Percentiles rank a stretch among this genome's conserved stretches.
phyloP scores from a whole-genome alignment of 2,888 invertebrate species.

The Petrophora chlorosata region DNA sequence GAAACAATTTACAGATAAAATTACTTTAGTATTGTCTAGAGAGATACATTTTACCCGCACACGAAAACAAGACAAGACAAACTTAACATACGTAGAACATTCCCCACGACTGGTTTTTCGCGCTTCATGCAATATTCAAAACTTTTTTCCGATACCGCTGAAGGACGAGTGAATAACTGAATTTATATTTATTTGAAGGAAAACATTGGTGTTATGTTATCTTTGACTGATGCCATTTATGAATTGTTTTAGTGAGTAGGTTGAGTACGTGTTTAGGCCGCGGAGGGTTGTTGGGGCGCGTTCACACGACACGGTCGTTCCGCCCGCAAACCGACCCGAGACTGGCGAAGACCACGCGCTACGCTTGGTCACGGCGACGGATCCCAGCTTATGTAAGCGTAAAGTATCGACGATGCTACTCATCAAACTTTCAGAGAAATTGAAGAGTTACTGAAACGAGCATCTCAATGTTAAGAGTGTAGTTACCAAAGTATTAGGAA shows the following conservation, averaged over 20 bases:
- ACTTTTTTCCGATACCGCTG: conserved; percentile 44
- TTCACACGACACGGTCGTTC: conserved; percentile 55
- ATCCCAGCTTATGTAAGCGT: conserved; percentile 46
- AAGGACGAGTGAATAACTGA: conserved; percentile 14
- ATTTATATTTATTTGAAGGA: conserved; percentile 13
- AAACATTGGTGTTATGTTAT: conserved; percentile 15
- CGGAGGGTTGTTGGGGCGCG: conserved; percentile 24
- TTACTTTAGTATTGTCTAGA: conserved; percentile 12
- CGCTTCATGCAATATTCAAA: conserved; percentile 62
- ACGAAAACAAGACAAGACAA: conserved; percentile 37
- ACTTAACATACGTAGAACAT: conserved; percentile 36
- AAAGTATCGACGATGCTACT: conserved; percentile 29
- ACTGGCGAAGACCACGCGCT: conserved; percentile 56
- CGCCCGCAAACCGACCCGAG: conserved; percentile 58
- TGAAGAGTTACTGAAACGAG: conserved; percentile 17
- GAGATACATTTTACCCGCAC: neutral
- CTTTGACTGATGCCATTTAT: conserved; percentile 19
- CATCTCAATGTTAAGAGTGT: conserved; percentile 5
- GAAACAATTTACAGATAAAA: neutral
- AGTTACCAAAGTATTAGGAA: neutral
- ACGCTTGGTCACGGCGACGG: conserved; percentile 17
- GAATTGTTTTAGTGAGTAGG: conserved; percentile 5
- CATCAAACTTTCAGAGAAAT: conserved; percentile 26
- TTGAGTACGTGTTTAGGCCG: conserved; percentile 18
- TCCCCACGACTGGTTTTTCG: conserved; percentile 44